Evolutionary conservation across 2,113 vertebrate species (phyloP).

Genomic region (Rhinichthys klamathensis): DNA sequence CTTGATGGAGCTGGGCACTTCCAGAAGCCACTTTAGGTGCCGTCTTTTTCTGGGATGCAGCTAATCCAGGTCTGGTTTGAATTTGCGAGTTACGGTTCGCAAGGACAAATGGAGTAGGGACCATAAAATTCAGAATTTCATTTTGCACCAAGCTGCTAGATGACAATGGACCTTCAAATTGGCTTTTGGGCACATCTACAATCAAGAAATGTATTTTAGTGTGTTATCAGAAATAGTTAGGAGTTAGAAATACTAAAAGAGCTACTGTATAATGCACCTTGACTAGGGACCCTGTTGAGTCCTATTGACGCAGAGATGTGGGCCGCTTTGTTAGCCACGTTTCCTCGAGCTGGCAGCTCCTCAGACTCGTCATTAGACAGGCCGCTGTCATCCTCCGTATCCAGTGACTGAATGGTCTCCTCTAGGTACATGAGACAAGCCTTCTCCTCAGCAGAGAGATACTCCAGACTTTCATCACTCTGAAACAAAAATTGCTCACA

Average conservation of each 20-base stretch:
- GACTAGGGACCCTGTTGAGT: slow-evolving; percentile 63
- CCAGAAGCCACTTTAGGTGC: slow-evolving; percentile 29
- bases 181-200: slow-evolving; percentile 64
- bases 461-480: slow-evolving; percentile 85
- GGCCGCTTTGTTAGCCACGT: slow-evolving; percentile 61
- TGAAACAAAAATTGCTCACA: slow-evolving; percentile 61
- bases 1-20: slow-evolving; percentile 20
- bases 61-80: slow-evolving; percentile 59
- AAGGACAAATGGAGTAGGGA: slow-evolving; percentile 68
- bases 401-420: slow-evolving; percentile 90
- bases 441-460: slow-evolving; percentile 90
- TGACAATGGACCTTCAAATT: slow-evolving; percentile 36
- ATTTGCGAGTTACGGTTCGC: slow-evolving; percentile 62
- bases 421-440: slow-evolving; percentile 93
- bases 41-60: slow-evolving; percentile 26
- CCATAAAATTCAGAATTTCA: slow-evolving; percentile 57
- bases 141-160: slow-evolving; percentile 40
- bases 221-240: not conserved
- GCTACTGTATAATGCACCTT: slow-evolving; percentile 40
- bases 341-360: slow-evolving; percentile 55
- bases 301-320: slow-evolving; percentile 65
- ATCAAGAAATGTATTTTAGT: slow-evolving; percentile 32
- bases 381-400: slow-evolving; percentile 83
- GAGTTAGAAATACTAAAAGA: not conserved
- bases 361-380: slow-evolving; percentile 78